phyloP scores from a whole-genome alignment of 2,888 invertebrate species.

The Homarus gammarus region DNA sequence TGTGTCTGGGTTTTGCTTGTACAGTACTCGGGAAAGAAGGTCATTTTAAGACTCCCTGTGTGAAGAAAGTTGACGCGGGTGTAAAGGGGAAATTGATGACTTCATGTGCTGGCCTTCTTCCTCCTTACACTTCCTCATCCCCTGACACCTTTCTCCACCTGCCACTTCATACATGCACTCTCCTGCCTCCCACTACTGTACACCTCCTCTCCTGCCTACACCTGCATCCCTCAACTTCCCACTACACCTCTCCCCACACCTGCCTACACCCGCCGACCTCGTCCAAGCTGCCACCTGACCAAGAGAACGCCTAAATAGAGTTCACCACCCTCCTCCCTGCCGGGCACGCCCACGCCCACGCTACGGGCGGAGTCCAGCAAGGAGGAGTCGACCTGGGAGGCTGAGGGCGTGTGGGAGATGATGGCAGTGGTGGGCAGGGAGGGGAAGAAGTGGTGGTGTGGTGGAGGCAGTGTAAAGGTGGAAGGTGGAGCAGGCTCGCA shows the following conservation, averaged over 20 bases:
- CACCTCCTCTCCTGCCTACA: no score
- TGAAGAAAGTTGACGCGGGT: no score
- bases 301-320: conserved; percentile 30
- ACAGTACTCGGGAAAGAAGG: no score
- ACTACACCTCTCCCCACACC: conserved; percentile 8
- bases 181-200: no score
- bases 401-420: conserved; percentile 25
- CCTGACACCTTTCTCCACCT: no score
- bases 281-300: background rate
- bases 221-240: background rate
- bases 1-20: no score
- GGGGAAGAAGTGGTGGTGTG: background rate
- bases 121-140: background rate
- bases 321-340: conserved; percentile 35
- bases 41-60: no score
- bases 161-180: no score
- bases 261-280: background rate
- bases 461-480: conserved; percentile 7
- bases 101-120: no score
- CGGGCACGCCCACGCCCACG: conserved; percentile 52
- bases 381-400: conserved; percentile 38
- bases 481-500: conserved; percentile 6
- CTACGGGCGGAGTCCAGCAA: conserved; percentile 48
- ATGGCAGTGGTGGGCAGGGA: conserved; percentile 1
- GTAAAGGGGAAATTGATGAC: no score